Evolutionary conservation across 2,888 invertebrate species (phyloP), one percentile per base, ranked within the genome.

Genomic region (Camptogramma bilineatum): DNA sequence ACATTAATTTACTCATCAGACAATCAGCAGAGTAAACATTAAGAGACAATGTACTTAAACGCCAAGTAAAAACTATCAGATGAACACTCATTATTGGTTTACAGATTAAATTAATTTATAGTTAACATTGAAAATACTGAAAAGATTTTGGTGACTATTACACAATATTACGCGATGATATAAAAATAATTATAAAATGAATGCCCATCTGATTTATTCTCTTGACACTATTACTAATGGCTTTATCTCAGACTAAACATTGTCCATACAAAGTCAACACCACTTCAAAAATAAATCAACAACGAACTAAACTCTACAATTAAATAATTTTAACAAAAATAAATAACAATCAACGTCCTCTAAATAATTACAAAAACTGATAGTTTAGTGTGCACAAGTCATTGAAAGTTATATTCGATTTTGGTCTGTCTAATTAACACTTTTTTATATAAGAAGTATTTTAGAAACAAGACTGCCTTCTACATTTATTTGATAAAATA

Each of bases 371-470:
- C 42, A 46, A 51, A 34, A 31, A 19, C 50, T 3, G 42, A 60
- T 55, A 48, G 42, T 52, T 39, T 28, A 9, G 24, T 46, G 53
- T 61, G 57, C 58, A 46, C 57, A 62, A 52, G n/a, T 2, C 2
- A 48, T 21, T 8, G n/a, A 19, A 21, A n/a, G 1, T n/a, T 4
- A 10, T 10, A 17, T 9, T 44, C 19, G 42, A 46, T 31, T 28
- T 42, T 17, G 10, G 16, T 7, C 34, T 21, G 16, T 52, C 64
- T 58, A 54, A 44, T 19, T 1, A 46, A 62, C 21, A 46, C 63
- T 59, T 64, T n/a, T 34, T 64, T 54, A 16, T 31, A 51, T 50
- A 64, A 64, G 50, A 59, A 64, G 62, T 46, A 42, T 51, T 48
- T 46, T 44, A 60, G 21, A 39, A 60, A 34, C n/a, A 8, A 34